Evolutionary conservation across 23 tunicate species (phyloP), one percentile per base, ranked within the genome.

Genomic region (Pegea sp.): DNA sequence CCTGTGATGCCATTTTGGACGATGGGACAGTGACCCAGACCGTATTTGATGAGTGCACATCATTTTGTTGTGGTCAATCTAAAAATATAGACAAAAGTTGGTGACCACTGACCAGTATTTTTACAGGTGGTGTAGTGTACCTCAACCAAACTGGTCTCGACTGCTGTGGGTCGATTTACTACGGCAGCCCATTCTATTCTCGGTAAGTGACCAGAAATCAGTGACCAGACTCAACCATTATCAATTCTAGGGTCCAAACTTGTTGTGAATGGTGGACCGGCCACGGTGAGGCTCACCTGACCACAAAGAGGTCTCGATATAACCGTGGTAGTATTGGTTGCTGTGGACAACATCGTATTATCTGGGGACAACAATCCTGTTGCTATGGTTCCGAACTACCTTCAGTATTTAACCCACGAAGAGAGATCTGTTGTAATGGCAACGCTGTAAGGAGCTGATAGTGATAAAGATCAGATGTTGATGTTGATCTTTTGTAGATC

Each of bases 181-280:
- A 8, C 46, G 46, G 46, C 16, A 38, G 16, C 46, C 46, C 46
- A 38, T 38, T 38, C 16, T 8, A 8, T 38, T 38, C 16, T 8
- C 11, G 13, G 46, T 8, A 38, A 8, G 16, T 38, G 46, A 8
- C 16, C 46, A 38, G 13, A 38, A 11, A 38, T 38, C 46, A 8
- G 46, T 38, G 16, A 8, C 13, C 46, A 8, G 11, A 38, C 46
- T 8, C 46, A 11, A 38, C 11, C 46, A n/a, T n/a, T n/a, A n/a
- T n/a, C n/a, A n/a, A n/a, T 23, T 54, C 5, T 31, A 76, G 88
- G n/a, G 69, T 50, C 26, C 33, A 69, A 53, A 26, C 31, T 16
- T 84, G 95, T 33, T 84, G 95, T 33, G 42, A 57, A 44, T 84
- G 95, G 95, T 84, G 95, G 95, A 84, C 80, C 3, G 95, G 95